Base-by-base conservation (phyloP, 2,113 vertebrate genomes). In the Melanotaenia duboulayi region DNA sequence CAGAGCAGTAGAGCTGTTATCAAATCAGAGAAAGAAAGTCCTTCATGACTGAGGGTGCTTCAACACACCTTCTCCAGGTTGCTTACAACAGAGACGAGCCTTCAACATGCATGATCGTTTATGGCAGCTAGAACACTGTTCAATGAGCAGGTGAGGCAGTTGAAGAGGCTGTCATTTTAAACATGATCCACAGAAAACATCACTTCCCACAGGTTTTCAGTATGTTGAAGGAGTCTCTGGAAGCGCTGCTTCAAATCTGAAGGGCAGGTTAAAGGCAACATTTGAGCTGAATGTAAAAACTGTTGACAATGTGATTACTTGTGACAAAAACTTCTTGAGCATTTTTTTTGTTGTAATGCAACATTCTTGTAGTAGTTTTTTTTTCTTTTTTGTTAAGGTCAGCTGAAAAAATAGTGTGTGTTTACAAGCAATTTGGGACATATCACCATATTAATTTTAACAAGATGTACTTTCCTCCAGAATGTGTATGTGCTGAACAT, bases 221-320 rank as follows among this genome's bases (percentile, higher is more conserved):
- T 78, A 83, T 81, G 81, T 86, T 85, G 78, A 88, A 79, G 81
- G 60, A 46, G 71, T 81, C 71, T 88, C 78, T 77, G 57, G 54
- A 64, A 35, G 70, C 50, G 68, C 80, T 75, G 74, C 77, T 80
- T 71, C 71, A 19, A 25, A 49, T 46, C 59, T 25, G 63, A 65
- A 68, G 54, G 51, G 65, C 54, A 19, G 56, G 59, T 74, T 19
- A 79, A 85, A 89, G 65, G 80, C 76, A 70, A 81, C 78, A 61
- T 82, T 72, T 83, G 50, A 81, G 80, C 74, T 86, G 91, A 92
- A 91, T 91, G 91, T 92, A 88, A 74, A 92, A 90, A 86, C 65
- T 50, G 60, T 82, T 66, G 78, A 77, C 82, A 84, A 81, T 81
- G 82, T 85, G 86, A 82, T 78, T 66, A 70, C 77, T 71, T 66